Evolutionary conservation across 2,888 invertebrate genomes (phyloP).

Genomic region (Nemurella pictetii): DNA sequence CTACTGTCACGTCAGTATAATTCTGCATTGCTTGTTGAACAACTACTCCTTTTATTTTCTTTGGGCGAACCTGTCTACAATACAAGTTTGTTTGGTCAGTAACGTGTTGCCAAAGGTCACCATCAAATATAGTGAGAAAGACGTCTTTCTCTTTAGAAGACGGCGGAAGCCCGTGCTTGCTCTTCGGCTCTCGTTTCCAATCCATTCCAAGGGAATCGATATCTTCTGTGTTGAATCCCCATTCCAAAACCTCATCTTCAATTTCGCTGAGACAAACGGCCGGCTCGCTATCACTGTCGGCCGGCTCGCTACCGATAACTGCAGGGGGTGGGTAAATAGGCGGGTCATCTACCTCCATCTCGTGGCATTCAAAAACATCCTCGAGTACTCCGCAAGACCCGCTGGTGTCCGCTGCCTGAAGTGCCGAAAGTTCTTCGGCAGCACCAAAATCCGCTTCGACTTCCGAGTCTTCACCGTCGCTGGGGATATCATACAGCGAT

Average conservation of each 20-base stretch:
- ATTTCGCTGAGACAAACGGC: background rate
- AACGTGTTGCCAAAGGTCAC: background rate
- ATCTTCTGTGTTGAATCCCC: background rate
- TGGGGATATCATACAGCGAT: background rate
- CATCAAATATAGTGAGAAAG: background rate
- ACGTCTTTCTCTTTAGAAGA: background rate
- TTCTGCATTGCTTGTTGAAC: background rate
- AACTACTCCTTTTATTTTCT: background rate
- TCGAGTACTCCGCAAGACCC: background rate
- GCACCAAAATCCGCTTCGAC: constrained; percentile 13
- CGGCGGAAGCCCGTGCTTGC: background rate
- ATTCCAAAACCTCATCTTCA: constrained; percentile 24
- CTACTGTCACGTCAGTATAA: constrained; percentile 1
- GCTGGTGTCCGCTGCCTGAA: background rate
- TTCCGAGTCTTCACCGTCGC: constrained; percentile 12
- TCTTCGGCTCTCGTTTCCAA: background rate
- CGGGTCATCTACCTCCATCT: background rate
- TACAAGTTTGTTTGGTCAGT: constrained; percentile 15
- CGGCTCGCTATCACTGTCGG: background rate
- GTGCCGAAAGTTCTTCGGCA: background rate
- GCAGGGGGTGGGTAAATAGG: background rate
- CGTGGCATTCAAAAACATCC: background rate
- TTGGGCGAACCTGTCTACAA: background rate
- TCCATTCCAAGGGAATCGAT: background rate
- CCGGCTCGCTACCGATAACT: background rate